Evolutionary conservation across 2,113 vertebrate species (phyloP).

Genomic region (Leptobrachium leishanense): DNA sequence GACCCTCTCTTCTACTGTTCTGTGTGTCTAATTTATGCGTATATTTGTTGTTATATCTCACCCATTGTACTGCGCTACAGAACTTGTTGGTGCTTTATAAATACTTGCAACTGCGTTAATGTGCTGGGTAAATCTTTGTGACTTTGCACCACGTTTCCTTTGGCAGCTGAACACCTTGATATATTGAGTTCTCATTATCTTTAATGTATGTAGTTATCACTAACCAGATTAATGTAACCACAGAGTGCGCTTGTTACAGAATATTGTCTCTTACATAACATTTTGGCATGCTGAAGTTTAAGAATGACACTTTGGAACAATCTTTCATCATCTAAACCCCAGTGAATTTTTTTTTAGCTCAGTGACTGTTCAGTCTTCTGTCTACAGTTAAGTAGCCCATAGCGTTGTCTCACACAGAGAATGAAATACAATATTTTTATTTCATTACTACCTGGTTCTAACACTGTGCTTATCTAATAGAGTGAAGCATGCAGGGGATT

Average conservation of each 20-base stretch:
- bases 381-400: constrained; percentile 11
- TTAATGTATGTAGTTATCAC: too few species aligned
- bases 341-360: constrained; percentile 18
- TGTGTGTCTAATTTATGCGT: too few species aligned
- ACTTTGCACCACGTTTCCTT: too few species aligned
- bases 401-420: constrained; percentile 13
- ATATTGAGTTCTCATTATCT: too few species aligned
- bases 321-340: neutral
- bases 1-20: too few species aligned
- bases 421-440: constrained; percentile 33
- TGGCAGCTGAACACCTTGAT: neutral
- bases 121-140: too few species aligned
- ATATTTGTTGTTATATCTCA: too few species aligned
- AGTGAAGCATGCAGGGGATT: neutral
- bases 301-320: neutral
- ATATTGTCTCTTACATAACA: neutral
- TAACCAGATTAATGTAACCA: too few species aligned
- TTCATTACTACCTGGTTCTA: constrained; percentile 23
- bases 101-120: too few species aligned
- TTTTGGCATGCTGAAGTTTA: constrained; percentile 9
- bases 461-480: constrained; percentile 16
- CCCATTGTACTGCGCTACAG: too few species aligned
- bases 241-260: too few species aligned
- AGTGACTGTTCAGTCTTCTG: neutral
- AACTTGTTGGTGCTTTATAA: too few species aligned